A percentile compares a stretch with the other conserved stretches of the same genome.
phyloP scores from a whole-genome alignment of 2,797 vertebrate genomes.

The Chloroceryle amazona region DNA sequence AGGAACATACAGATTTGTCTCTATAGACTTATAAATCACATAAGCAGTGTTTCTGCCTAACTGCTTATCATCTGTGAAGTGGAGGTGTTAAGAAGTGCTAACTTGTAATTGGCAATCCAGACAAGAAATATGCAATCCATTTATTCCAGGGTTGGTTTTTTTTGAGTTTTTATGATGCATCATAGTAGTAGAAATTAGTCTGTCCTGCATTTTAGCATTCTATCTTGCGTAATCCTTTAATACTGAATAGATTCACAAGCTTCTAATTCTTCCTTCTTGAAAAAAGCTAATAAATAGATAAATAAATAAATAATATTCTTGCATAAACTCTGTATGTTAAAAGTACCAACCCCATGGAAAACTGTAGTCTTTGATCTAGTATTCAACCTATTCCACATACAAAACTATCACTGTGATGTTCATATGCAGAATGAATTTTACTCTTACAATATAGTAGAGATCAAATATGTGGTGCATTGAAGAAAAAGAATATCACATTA shows the following conservation, averaged over 20 bases:
- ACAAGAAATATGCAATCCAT: background rate
- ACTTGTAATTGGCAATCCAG: background rate
- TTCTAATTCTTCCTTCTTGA: background rate
- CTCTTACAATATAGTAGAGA: background rate
- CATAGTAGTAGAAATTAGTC: background rate
- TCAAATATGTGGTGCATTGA: background rate
- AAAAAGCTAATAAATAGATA: accelerated
- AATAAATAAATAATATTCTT: no score
- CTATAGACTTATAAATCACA: background rate
- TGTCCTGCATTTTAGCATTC: background rate
- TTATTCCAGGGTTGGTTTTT: background rate
- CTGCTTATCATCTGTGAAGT: background rate
- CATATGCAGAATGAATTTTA: background rate
- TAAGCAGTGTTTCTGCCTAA: background rate
- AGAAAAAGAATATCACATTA: background rate
- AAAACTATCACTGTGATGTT: background rate
- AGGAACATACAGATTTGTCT: background rate
- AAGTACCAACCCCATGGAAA: background rate
- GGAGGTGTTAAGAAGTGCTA: background rate
- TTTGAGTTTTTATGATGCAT: background rate
- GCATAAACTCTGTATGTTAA: background rate
- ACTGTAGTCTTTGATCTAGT: background rate
- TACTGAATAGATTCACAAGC: background rate
- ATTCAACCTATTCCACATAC: background rate
- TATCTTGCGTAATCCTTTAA: background rate